Conservation (phyloP, 2,113 vertebrate genomes). For the Menura novaehollandiae region DNA sequence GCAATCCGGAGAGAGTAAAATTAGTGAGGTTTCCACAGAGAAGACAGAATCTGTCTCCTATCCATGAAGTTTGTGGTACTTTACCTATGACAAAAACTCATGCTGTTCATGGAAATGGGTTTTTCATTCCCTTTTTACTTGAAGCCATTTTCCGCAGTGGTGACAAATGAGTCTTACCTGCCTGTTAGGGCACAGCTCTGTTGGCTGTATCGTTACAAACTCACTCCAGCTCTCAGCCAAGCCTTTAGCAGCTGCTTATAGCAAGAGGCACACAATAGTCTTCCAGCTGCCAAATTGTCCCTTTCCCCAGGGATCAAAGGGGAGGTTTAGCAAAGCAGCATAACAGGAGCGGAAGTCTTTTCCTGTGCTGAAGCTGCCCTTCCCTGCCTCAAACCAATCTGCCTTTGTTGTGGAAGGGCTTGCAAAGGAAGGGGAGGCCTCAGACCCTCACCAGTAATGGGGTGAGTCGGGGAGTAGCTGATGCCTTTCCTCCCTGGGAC, state of each 20-base stretch:
- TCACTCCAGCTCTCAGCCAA: not conserved
- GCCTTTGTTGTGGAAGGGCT: not conserved
- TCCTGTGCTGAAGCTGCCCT: conserved; percentile 43
- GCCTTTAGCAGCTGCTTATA: not conserved
- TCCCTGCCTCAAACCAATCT: not conserved
- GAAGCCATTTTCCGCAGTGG: not conserved
- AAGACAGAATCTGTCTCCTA: not conserved
- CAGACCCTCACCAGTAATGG: not conserved
- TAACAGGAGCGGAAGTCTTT: conserved; percentile 19
- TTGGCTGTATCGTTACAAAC: not conserved
- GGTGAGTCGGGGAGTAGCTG: not conserved
- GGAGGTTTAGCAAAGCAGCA: not conserved
- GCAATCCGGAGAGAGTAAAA: not conserved
- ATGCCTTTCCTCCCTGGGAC: not conserved
- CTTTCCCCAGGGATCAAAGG: conserved; percentile 48
- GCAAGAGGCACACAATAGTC: conserved; percentile 25
- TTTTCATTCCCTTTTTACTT: not conserved
- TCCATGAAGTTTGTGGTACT: not conserved
- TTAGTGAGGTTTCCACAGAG: not conserved
- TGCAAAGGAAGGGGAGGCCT: fast-evolving
- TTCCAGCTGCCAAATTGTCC: conserved; percentile 35
- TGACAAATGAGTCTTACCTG: not conserved
- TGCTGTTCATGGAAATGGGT: not conserved
- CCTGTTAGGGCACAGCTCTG: not conserved
- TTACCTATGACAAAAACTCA: not conserved